Base-by-base conservation (phyloP, 92 coral and sea anemone species). In the Palythoa grandiflora region DNA sequence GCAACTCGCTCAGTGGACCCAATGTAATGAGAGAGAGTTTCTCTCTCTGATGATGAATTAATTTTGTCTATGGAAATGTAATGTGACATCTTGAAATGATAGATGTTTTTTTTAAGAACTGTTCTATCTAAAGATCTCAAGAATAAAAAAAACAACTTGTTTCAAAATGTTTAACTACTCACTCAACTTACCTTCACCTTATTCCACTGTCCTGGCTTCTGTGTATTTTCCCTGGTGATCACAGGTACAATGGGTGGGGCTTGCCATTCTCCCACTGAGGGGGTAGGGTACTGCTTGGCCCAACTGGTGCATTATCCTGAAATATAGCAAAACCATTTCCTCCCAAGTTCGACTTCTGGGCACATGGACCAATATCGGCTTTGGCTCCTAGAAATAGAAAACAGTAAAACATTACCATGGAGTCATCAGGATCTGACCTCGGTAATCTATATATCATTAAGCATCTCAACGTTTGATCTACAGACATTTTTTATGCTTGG, bases 131-230 rank as follows among this genome's bases (percentile, higher is more conserved):
- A 28, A 28, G 28, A 0, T 28, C 28, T 28, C 0, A 28, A 28
- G 28, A 28, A 28, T 28, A 28, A 61, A 61, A 61, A 14, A 61
- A n/a, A 1, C 6, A 5, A 13, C 15, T 14, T 61, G 68, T 5
- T 1, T 11, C 10, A 17, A 11, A 17, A 65, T 17, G 9, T 7
- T 65, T 17, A 65, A 17, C 17, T 2, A 54, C 16, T 19, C 21
- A 66, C 12, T 68, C 6, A 47, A 28, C 78, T 83, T 38, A 94
- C 98, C 96, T 91, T 94, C 13, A 85, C 88, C 3, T 85, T 90
- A 59, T 88, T 94, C 98, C 98, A 96, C 79, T 91, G 90, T 6
- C 96, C 98, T 35, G 98, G 94, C 57, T 94, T 91, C 75, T 89
- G 93, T 4, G 91, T 93, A 84, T 96, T 96, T 80, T 96, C 98